phyloP scores from a whole-genome alignment of 2,888 invertebrate genomes.

The Petrolisthes manimaculis region DNA sequence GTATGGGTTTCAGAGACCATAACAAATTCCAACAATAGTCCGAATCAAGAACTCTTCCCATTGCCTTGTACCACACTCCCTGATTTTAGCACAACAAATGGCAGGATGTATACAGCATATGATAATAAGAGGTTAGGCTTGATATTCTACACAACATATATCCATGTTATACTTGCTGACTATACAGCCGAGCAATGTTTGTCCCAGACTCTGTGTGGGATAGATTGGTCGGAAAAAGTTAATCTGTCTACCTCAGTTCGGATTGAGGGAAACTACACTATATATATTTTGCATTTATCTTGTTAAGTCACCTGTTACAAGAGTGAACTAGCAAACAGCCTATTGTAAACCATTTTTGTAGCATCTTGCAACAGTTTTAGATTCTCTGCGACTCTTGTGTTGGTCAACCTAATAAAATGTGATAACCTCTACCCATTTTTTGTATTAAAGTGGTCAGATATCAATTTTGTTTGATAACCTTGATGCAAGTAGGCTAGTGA shows the following conservation, averaged over 20 bases:
- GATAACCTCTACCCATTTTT: conserved; percentile 12
- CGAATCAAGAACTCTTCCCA: neutral
- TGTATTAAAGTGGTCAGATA: conserved; percentile 18
- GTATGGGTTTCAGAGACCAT: too few species aligned
- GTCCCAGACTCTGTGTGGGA: neutral
- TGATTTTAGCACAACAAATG: conserved; percentile 32
- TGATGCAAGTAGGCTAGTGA: too few species aligned
- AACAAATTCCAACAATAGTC: neutral
- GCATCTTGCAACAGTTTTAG: conserved; percentile 13
- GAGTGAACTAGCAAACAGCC: conserved; percentile 10
- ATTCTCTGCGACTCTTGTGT: conserved; percentile 11
- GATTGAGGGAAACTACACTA: conserved; percentile 33
- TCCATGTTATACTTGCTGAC: too few species aligned
- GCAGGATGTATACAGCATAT: neutral
- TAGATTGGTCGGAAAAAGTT: conserved; percentile 12
- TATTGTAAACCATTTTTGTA: neutral
- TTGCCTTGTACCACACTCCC: conserved; percentile 25
- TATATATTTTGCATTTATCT: conserved; percentile 56
- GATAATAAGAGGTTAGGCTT: neutral
- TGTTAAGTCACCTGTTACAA: conserved; percentile 4
- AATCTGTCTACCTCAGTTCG: conserved; percentile 35
- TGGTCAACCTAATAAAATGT: conserved; percentile 11
- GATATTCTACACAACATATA: neutral
- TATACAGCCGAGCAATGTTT: too few species aligned
- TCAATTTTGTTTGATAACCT: neutral